Evolutionary conservation across 2,113 vertebrate species (phyloP).

Genomic region (Lepidothrix coronata): DNA sequence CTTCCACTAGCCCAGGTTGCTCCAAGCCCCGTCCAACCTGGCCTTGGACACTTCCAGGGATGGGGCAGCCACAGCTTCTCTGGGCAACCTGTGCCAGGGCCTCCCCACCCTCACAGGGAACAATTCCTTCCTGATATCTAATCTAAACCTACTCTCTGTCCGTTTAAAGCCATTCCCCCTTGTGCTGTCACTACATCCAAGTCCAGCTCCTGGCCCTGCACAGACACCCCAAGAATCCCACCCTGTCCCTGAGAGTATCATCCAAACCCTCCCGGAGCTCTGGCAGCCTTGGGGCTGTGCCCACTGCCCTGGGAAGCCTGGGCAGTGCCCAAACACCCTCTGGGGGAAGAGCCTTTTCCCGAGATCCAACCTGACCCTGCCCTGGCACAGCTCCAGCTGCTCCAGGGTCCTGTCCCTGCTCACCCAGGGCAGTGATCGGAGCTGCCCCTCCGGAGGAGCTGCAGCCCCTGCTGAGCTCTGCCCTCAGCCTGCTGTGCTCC

Average conservation of each 20-base stretch:
- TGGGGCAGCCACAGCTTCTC: neutral
- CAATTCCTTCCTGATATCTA: neutral
- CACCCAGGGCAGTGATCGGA: rapidly evolving
- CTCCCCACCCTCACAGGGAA: neutral
- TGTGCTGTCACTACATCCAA: neutral
- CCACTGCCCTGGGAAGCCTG: neutral
- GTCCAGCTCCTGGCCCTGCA: neutral
- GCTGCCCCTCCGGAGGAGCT: neutral
- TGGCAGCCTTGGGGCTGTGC: neutral
- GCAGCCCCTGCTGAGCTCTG: neutral
- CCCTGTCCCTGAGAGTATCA: rapidly evolving
- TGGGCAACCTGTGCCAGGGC: neutral
- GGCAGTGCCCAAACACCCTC: neutral
- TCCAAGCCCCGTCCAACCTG: neutral
- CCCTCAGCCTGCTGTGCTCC: neutral
- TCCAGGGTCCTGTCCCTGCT: no score
- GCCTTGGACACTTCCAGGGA: neutral
- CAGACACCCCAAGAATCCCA: neutral
- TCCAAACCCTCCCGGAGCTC: neutral
- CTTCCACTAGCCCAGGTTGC: neutral
- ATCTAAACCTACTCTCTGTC: neutral
- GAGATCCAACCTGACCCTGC: neutral
- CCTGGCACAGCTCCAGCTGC: neutral
- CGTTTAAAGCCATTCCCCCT: neutral
- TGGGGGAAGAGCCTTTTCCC: neutral